These are phyloP conservation scores for Cryptotermes secundus DNA, from an alignment of 1,140 invertebrate genomes.

Conservation along the genomic window DNA sequence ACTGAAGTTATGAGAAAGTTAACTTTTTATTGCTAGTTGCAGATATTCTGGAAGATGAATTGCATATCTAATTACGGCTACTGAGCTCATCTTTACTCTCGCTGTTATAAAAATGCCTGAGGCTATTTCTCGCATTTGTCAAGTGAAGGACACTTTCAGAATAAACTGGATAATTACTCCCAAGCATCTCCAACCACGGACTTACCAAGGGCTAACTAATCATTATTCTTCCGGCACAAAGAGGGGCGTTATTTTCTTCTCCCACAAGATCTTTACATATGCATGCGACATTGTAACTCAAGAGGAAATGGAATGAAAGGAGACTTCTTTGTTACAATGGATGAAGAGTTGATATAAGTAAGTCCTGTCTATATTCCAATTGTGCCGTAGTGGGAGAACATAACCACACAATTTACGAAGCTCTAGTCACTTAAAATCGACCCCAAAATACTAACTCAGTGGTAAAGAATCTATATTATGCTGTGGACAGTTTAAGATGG, in stretches of 20 bases:
- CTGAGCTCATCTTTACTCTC: background rate
- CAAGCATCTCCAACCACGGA: background rate
- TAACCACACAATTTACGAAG: too few relatives aligned
- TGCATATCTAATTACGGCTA: background rate
- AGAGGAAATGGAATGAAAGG: background rate
- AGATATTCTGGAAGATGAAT: background rate
- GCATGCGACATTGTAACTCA: background rate
- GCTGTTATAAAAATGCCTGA: background rate
- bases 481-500: too few relatives aligned
- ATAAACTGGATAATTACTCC: background rate
- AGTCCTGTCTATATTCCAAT: too few relatives aligned
- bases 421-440: too few relatives aligned
- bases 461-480: too few relatives aligned
- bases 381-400: too few relatives aligned
- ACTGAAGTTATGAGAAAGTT: too few relatives aligned
- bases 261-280: background rate
- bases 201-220: background rate
- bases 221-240: background rate
- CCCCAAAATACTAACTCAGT: too few relatives aligned
- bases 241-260: background rate
- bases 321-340: background rate
- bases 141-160: background rate
- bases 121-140: background rate
- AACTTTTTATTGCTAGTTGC: too few relatives aligned
- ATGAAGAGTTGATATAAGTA: background rate